Evolutionary conservation across 1,140 invertebrate genomes (phyloP), one percentile per base, ranked within the genome.

Genomic region (Sminthurides bifidus): DNA sequence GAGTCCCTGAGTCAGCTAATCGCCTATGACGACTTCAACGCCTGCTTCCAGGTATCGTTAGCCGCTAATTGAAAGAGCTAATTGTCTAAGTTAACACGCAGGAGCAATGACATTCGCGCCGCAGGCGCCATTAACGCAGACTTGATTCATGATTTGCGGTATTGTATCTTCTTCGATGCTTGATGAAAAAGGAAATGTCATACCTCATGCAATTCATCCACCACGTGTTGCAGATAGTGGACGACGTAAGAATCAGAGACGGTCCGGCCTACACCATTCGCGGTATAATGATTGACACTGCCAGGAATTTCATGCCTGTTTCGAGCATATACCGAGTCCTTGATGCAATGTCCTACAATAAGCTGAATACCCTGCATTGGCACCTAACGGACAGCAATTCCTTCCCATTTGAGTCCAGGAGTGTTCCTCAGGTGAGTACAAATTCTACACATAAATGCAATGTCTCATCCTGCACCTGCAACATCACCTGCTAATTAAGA

Each of bases 1-100:
- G 85, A 89, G 71, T 87, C 85, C 0, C 69, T 91, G 0, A 73
- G 75, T 1, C 86, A 91, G 61, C 66, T 91, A 17, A 78, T 87
- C 3, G 65, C 58, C n/a, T 67, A 53, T 52, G 68, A 70, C 54
- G 66, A 65, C 5, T 23, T 48, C 23, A 54, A 55, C 23, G 41
- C 57, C 30, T 58, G 59, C 31, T 49, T 65, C 15, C 35, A 60
- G 55, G 61, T 63, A 38, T 29, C 0, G 1, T n/a, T 23, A 17
- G 19, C 21, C 17, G 17, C 4, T 33, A 17, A 33, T 38, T 23
- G 35, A 38, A 5, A 40, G 48, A 5, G 24, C 8, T 35, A 10
- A 38, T 52, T 44, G 21, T 23, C n/a, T 50, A 35, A 46, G 27
- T 44, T 46, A 40, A 21, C n/a, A n/a, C n/a, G n/a, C n/a, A n/a